Conservation (phyloP, 2,113 vertebrate genomes). For the zebrafish (Danio rerio) region DNA sequence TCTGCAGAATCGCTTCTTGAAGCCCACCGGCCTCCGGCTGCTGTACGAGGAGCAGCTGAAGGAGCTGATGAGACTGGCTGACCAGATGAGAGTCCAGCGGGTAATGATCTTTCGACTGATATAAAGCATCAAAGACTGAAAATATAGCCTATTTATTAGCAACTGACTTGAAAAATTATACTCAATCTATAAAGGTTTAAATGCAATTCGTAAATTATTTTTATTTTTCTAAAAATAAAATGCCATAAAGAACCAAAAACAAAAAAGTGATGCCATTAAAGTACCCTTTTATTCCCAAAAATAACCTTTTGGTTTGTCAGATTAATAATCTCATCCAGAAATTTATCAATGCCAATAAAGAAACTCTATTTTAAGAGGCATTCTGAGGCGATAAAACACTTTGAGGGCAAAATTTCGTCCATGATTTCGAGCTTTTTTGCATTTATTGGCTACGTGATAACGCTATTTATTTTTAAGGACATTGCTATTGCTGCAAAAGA, state of each 20-base stretch:
- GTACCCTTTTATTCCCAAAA: too few species aligned
- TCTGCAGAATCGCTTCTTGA: conserved; percentile 68
- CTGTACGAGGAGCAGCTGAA: conserved; percentile 75
- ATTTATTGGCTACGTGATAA: background rate
- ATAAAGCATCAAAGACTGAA: conserved; percentile 29
- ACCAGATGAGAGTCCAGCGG: conserved; percentile 73
- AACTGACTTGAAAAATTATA: too few species aligned
- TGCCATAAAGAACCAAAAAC: too few species aligned
- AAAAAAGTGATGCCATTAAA: too few species aligned
- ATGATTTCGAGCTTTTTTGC: too few species aligned
- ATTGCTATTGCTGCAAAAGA: conserved; percentile 73
- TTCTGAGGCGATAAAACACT: background rate
- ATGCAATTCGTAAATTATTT: too few species aligned
- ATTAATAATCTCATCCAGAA: too few species aligned
- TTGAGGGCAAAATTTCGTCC: background rate
- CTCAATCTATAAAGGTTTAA: too few species aligned
- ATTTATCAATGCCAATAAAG: too few species aligned
- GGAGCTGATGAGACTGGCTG: conserved; percentile 71
- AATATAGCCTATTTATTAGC: too few species aligned
- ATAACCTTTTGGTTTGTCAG: too few species aligned
- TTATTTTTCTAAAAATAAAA: too few species aligned
- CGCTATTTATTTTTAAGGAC: conserved; percentile 70
- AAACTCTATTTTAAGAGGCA: background rate
- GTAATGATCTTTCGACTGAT: conserved; percentile 54
- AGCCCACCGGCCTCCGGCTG: conserved; percentile 66